Evolutionary conservation across 2,113 vertebrate species (phyloP).

Genomic region (Brachyhypopomus gauderio): DNA sequence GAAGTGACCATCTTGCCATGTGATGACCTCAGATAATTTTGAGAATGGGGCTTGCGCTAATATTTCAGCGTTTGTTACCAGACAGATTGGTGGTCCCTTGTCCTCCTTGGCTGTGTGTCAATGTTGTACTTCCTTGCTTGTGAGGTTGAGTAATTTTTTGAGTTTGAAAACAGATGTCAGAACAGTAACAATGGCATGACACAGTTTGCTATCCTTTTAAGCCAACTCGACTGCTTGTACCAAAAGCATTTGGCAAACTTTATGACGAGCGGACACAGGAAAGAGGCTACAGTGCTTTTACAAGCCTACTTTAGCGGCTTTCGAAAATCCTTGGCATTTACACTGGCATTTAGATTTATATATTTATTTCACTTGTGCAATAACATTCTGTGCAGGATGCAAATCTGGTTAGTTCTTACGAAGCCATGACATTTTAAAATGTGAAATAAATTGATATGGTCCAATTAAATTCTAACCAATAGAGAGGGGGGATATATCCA

Average conservation of each 20-base stretch:
- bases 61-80: conserved; percentile 60
- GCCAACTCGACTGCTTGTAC: conserved; percentile 52
- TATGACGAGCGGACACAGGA: conserved; percentile 51
- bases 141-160: conserved; percentile 58
- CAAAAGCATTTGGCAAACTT: conserved; percentile 61
- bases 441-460: conserved; percentile 78
- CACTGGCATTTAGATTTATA: conserved; percentile 68
- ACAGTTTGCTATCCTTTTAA: conserved; percentile 60
- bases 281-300: conserved; percentile 59
- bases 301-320: conserved; percentile 57
- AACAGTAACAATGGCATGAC: conserved; percentile 61
- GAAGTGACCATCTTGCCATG: conserved; percentile 50
- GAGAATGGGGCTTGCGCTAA: conserved; percentile 51
- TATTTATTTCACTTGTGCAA: conserved; percentile 70
- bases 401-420: conserved; percentile 73
- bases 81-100: conserved; percentile 58
- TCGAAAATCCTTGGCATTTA: conserved; percentile 61
- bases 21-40: conserved; percentile 55
- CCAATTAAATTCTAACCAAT: conserved; percentile 74
- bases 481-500: conserved; percentile 48
- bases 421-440: conserved; percentile 79
- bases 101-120: conserved; percentile 56
- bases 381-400: conserved; percentile 67
- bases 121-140: conserved; percentile 54
- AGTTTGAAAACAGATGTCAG: conserved; percentile 60